Evolutionary conservation across 2,888 invertebrate genomes (phyloP).

Genomic region (Oasisia sp.): DNA sequence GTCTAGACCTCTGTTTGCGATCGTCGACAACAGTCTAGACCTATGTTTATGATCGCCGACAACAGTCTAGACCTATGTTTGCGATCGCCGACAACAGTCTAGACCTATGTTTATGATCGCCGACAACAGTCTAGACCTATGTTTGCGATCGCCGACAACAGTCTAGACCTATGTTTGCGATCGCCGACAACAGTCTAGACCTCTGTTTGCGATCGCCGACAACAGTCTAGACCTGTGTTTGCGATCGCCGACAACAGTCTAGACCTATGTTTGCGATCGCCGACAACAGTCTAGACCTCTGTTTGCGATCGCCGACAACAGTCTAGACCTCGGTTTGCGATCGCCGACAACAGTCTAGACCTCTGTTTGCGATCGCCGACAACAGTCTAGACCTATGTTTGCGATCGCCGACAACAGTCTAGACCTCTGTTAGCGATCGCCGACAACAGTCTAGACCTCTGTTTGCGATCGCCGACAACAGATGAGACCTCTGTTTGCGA

Average conservation of each 20-base stretch:
- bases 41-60: neutral
- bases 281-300: neutral
- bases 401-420: too few relatives aligned
- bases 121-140: neutral
- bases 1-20: neutral
- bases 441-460: too few relatives aligned
- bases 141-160: neutral
- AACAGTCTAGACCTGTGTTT: neutral
- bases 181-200: neutral
- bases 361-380: too few relatives aligned
- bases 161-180: neutral
- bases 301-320: neutral
- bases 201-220: neutral
- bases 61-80: neutral
- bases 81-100: neutral
- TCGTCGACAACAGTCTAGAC: neutral
- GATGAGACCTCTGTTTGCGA: too few relatives aligned
- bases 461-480: too few relatives aligned
- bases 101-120: neutral
- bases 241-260: neutral
- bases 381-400: too few relatives aligned
- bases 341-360: too few relatives aligned
- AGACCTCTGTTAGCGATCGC: too few relatives aligned
- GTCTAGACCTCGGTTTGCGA: too few relatives aligned
- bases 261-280: neutral